Evolutionary conservation across 2,113 vertebrate species (phyloP), one percentile per base, ranked within the genome.

Genomic region (Acrocephalus kingi): DNA sequence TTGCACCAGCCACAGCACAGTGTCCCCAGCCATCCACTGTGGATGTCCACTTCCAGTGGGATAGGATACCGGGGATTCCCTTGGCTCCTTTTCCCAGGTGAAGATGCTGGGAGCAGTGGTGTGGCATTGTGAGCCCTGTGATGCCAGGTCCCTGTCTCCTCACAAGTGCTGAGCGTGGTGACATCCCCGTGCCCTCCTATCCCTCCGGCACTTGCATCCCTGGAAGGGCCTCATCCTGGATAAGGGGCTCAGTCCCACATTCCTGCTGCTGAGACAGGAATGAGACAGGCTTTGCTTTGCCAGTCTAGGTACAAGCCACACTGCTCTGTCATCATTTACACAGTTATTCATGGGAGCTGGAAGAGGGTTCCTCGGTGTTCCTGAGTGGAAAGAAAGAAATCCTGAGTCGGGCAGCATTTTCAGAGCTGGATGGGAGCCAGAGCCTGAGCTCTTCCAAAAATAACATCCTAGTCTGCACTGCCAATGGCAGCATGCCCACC

Each of bases 131-230:
- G 2, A 71, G 35, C 15, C 35, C 15, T 18, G 23, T 7, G 6
- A 24, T n/a, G 19, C 80, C 43, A 64, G 33, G 37, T 45, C 19
- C 28, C 23, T 37, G 7, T 39, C 33, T 49, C 18, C 41, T 63
- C 64, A n/a, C 37, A 49, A 35, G 31, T 37, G 49, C 43, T 58
- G 49, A 37, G 73, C 19, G 51, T 6, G 31, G 22, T 56, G 35
- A 63, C 22, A 55, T 18, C 31, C 10, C 72, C 33, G 11, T 18
- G 45, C 6, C 8, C 23, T 24, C 27, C 27, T 37, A 45, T 33
- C 37, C 28, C 28, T 51, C 23, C 0, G 0, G 15, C 39, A 51
- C 58, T 16, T n/a, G 43, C 33, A 71, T n/a, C 37, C 28, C 28
- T 35, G 58, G 37, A 78, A 84, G 28, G 33, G 23, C 13, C 35